Percentiles rank a stretch among this genome's conserved stretches.
phyloP scores from a whole-genome alignment of 2,797 vertebrate genomes.

The Catharus ustulatus region DNA sequence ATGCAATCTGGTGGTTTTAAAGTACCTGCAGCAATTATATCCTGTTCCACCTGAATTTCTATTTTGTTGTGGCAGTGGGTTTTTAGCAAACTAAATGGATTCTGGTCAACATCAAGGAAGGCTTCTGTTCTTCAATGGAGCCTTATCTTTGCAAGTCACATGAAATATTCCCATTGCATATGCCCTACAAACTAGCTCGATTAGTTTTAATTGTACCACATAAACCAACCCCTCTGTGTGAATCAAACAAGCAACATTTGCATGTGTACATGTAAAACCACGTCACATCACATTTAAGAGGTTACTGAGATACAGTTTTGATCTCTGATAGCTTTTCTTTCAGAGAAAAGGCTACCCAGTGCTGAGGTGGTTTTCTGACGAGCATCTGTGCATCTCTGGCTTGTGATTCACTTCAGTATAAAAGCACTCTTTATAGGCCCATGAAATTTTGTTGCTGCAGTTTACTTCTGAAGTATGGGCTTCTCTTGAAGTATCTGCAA shows the following conservation, averaged over 20 bases:
- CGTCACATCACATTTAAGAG: not conserved
- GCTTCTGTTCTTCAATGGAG: not conserved
- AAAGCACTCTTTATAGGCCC: not conserved
- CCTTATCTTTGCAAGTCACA: slow-evolving; percentile 42
- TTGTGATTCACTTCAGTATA: not conserved
- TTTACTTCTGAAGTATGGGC: not conserved
- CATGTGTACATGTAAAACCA: not conserved
- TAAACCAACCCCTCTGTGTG: not conserved
- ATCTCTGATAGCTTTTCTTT: not conserved
- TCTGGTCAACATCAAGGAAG: not conserved
- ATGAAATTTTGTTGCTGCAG: not conserved
- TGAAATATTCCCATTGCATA: slow-evolving; percentile 4
- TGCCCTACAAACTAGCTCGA: not conserved
- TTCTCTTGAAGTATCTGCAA: not conserved
- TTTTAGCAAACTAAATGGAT: not conserved
- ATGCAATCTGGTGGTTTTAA: not conserved
- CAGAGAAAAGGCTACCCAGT: not conserved
- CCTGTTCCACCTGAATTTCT: slow-evolving; percentile 35
- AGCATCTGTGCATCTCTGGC: not conserved
- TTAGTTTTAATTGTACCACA: slow-evolving; percentile 7
- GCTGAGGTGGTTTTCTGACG: not conserved
- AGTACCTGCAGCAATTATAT: slow-evolving; percentile 1
- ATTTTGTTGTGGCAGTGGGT: not conserved
- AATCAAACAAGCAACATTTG: not conserved
- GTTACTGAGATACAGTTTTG: not conserved